Conservation (phyloP, 2,888 invertebrate genomes). For the Chymomyza fuscimana region DNA sequence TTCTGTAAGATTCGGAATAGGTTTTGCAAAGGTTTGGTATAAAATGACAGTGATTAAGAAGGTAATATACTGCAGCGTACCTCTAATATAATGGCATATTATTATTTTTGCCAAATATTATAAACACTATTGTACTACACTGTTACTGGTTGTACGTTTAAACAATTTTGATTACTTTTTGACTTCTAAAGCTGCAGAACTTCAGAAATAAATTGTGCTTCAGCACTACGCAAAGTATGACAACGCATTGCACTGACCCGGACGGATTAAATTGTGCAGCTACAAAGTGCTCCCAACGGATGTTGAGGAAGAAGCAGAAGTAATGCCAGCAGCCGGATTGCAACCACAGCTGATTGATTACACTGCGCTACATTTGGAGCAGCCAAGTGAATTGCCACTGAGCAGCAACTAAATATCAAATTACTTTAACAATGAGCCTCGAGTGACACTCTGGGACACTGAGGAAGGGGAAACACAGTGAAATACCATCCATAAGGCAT, state of each 20-base stretch:
- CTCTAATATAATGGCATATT: too few species aligned
- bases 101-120: too few species aligned
- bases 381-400: slow-evolving; percentile 3
- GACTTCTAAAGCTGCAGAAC: not conserved
- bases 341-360: slow-evolving; percentile 13
- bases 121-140: too few species aligned
- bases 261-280: not conserved
- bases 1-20: too few species aligned
- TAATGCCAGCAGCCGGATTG: not conserved
- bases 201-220: not conserved
- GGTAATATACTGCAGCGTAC: too few species aligned
- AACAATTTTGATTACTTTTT: not conserved
- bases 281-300: slow-evolving; percentile 1
- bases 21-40: too few species aligned
- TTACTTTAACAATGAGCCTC: slow-evolving; percentile 6
- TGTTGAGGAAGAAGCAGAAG: not conserved
- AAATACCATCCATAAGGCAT: not conserved
- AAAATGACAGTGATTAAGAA: too few species aligned
- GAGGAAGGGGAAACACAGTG: not conserved
- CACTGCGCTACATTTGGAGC: slow-evolving; percentile 3
- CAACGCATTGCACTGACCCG: not conserved
- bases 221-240: not conserved
- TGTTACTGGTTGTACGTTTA: too few species aligned
- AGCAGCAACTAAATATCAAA: slow-evolving; percentile 9
- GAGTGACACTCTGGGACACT: not conserved